Conservation (phyloP, 2,888 invertebrate species). For the Erebia ligea region DNA sequence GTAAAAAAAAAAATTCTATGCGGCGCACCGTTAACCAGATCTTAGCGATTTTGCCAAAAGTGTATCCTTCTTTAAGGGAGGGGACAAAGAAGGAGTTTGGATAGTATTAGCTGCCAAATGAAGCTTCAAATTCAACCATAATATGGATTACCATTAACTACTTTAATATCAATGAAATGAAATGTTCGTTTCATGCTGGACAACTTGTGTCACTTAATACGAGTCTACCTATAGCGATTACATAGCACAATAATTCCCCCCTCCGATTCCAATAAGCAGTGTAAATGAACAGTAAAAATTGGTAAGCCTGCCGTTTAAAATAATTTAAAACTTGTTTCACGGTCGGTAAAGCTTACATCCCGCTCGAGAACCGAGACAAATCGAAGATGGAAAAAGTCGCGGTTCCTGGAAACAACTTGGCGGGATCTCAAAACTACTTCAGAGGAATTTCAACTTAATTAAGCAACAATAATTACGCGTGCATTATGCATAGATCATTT, state of each 20-base stretch:
- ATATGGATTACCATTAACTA: too few species aligned
- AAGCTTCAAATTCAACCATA: too few species aligned
- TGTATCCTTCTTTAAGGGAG: too few species aligned
- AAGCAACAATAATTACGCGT: conserved; percentile 5
- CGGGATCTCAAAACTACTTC: conserved; percentile 27
- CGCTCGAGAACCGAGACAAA: conserved; percentile 26
- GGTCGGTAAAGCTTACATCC: conserved; percentile 31
- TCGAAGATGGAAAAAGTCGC: conserved; percentile 32
- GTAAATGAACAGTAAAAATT: conserved; percentile 22
- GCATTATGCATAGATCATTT: not conserved
- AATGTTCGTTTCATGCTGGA: too few species aligned
- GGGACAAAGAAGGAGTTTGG: too few species aligned
- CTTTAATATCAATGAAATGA: too few species aligned
- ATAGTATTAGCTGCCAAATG: too few species aligned
- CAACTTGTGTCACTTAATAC: too few species aligned
- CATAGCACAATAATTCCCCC: conserved; percentile 1
- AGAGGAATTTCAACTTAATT: conserved; percentile 25
- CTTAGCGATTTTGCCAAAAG: too few species aligned
- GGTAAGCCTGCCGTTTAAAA: conserved; percentile 26
- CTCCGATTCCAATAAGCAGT: conserved; percentile 15
- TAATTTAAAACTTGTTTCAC: conserved; percentile 36
- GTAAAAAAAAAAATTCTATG: too few species aligned
- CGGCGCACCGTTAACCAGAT: too few species aligned
- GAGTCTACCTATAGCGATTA: too few species aligned
- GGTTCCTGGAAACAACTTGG: conserved; percentile 31